A percentile compares a stretch with the other conserved stretches of the same genome.
Evolutionary conservation across 2,888 invertebrate genomes (phyloP).

Genomic region (Protonemura montana): DNA sequence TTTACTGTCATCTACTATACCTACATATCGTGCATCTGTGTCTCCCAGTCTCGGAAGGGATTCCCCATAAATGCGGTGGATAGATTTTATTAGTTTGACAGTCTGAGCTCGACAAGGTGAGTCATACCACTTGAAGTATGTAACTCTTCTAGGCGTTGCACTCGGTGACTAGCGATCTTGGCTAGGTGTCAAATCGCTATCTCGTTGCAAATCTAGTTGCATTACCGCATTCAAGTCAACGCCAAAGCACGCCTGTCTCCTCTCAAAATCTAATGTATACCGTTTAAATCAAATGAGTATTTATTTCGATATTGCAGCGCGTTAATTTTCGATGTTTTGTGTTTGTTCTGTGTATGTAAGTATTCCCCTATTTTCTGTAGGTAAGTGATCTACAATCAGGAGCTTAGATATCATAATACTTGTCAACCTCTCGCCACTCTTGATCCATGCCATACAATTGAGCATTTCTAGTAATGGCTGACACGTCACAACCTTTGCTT

Average conservation of each 20-base stretch:
- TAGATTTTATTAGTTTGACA: background rate
- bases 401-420: no score
- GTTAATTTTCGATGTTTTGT: background rate
- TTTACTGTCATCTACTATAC: no score
- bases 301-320: background rate
- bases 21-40: background rate
- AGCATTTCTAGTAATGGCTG: background rate
- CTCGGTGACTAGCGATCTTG: background rate
- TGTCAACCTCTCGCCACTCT: background rate
- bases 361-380: no score
- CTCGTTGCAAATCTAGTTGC: background rate
- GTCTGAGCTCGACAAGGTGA: background rate
- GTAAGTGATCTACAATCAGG: no score
- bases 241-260: background rate
- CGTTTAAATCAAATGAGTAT: background rate
- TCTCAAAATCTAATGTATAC: background rate
- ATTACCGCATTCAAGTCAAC: background rate
- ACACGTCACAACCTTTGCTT: constrained; percentile 44
- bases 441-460: background rate
- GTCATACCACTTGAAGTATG: background rate
- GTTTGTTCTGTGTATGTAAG: no score
- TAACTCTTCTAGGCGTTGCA: background rate
- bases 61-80: background rate
- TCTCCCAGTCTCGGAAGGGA: background rate
- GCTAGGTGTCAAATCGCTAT: constrained; percentile 5